Percentiles rank a stretch among this genome's conserved stretches.
These are phyloP conservation scores for Mus spretus DNA, from an alignment of 2,797 vertebrate genomes.

Conservation along the genomic window DNA sequence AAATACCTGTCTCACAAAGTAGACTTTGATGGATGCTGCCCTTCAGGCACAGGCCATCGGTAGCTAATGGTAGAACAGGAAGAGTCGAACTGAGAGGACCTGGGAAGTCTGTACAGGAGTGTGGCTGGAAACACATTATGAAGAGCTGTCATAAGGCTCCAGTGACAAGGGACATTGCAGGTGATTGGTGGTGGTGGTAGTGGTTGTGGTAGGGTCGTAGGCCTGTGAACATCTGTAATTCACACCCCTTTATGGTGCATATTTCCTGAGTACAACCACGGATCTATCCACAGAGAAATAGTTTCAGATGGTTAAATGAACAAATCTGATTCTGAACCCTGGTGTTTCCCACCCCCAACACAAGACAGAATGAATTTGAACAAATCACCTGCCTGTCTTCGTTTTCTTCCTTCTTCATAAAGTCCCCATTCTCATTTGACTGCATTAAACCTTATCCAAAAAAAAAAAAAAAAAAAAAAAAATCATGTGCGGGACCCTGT, in stretches of 20 bases:
- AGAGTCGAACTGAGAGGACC: fast-evolving
- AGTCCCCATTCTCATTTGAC: neutral
- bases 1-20: slow-evolving; percentile 30
- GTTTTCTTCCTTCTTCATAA: neutral
- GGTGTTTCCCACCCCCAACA: neutral
- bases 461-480: neutral
- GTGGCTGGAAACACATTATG: neutral
- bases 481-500: neutral
- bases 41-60: neutral
- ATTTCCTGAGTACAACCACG: neutral
- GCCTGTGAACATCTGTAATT: fast-evolving
- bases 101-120: neutral
- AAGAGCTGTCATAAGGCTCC: neutral
- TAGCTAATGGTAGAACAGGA: neutral
- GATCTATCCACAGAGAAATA: neutral
- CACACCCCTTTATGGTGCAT: neutral
- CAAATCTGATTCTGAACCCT: neutral
- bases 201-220: neutral
- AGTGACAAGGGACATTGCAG: neutral
- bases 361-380: neutral
- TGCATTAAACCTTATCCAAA: neutral
- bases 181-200: neutral
- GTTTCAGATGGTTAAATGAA: neutral
- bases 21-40: neutral
- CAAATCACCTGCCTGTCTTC: neutral